Evolutionary conservation across 2,113 vertebrate genomes (phyloP), one percentile per base, ranked within the genome.

Genomic region (Bagarius yarrelli): DNA sequence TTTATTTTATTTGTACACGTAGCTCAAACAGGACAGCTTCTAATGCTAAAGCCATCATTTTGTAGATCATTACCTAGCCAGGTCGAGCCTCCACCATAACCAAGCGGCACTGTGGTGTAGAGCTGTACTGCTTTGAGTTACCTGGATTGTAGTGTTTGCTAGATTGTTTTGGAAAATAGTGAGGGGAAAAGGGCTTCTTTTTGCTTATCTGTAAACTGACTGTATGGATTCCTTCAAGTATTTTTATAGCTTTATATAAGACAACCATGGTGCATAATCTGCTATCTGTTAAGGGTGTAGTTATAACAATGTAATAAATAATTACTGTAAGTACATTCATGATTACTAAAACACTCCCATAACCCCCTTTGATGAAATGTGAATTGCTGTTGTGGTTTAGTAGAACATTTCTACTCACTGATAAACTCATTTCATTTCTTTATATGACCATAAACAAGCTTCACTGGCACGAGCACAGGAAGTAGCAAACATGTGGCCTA

Each of bases 381-480:
- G 72, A 16, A 34, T 34, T 67, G 32, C 21, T 53, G 14, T 40
- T 56, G 11, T 59, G 53, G 53, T 18, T 9, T 12, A 21, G 44
- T n/a, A 79, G 61, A 59, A 15, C 0, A 3, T 71, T 18, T 56
- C 14, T 32, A 21, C 32, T 36, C 53, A 27, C 18, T 67, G 53
- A 70, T 79, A 70, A 79, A 79, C 25, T 34, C 23, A 21, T n/a
- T 55, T 72, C 23, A 61, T 71, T 25, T 60, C 53, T 80, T 69
- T 70, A 71, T 80, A 40, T 18, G 67, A 80, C 55, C 40, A 80
- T 60, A 71, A 72, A 66, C 78, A 60, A 47, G 67, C 67, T 52
- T 47, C 66, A 44, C 71, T 18, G 25, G 55, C 67, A 71, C 25
- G 36, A 60, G 25, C 66, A 52, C 36, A 60, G 78, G 55, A 60